Evolutionary conservation across 1,140 invertebrate species (phyloP).

Genomic region (Halesus radiatus): DNA sequence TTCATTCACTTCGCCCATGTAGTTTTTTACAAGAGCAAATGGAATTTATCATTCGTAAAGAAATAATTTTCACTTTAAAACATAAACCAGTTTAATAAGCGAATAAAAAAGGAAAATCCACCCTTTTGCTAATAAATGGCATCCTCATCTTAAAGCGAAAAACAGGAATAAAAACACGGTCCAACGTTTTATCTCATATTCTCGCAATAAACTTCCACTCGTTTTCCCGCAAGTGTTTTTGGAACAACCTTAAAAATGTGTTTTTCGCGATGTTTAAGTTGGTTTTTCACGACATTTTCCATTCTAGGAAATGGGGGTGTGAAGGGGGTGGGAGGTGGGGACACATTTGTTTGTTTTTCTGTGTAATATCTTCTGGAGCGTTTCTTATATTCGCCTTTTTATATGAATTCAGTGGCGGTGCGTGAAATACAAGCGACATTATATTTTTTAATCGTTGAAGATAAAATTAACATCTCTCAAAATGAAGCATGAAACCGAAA

Average conservation of each 20-base stretch:
- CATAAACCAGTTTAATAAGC: background rate
- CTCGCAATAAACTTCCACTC: slow-evolving; percentile 41
- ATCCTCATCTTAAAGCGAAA: background rate
- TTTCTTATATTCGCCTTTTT: slow-evolving; percentile 43
- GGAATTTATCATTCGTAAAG: background rate
- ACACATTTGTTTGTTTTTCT: slow-evolving; percentile 56
- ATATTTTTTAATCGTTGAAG: no score
- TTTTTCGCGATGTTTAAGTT: slow-evolving; percentile 50
- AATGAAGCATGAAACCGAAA: no score
- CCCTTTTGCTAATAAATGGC: slow-evolving; percentile 8
- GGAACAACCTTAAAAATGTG: slow-evolving; percentile 56
- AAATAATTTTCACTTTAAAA: background rate
- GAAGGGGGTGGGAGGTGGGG: slow-evolving; percentile 6
- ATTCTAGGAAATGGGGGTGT: background rate
- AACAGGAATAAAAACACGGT: slow-evolving; percentile 11
- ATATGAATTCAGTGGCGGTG: slow-evolving; percentile 28
- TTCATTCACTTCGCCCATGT: background rate
- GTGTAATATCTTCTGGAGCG: slow-evolving; percentile 48
- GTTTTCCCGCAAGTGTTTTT: slow-evolving; percentile 54
- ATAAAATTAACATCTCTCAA: no score
- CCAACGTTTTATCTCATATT: slow-evolving; percentile 29
- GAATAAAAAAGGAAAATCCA: background rate
- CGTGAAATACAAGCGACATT: no score
- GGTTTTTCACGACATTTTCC: slow-evolving; percentile 42
- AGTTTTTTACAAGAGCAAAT: background rate